Percentiles rank a stretch among this genome's conserved stretches.
phyloP scores from a whole-genome alignment of 2,888 invertebrate genomes.

The Shargacucullia verbasci region DNA sequence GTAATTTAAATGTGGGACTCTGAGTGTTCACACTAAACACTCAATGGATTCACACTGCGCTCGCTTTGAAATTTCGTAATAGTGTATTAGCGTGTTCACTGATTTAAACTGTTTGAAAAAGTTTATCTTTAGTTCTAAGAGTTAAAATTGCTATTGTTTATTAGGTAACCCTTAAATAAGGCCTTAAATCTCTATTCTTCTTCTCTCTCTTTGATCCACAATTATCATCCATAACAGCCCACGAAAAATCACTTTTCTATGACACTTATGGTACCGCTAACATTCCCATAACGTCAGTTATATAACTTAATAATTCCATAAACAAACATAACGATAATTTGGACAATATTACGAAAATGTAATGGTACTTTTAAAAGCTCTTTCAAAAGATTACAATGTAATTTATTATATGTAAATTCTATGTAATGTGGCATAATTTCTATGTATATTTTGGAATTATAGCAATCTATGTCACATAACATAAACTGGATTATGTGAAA shows the following conservation, averaged over 20 bases:
- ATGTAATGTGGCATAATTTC: conserved; percentile 2
- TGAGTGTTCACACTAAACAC: too few relatives aligned
- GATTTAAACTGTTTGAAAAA: too few relatives aligned
- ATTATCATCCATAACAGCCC: neutral
- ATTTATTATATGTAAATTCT: conserved; percentile 28
- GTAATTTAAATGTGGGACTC: too few relatives aligned
- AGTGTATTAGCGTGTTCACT: too few relatives aligned
- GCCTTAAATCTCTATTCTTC: too few relatives aligned
- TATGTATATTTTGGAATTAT: conserved; percentile 10
- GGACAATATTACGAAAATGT: conserved; percentile 38
- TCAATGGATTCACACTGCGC: too few relatives aligned
- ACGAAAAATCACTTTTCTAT: neutral
- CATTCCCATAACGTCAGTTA: conserved; percentile 30
- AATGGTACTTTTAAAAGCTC: conserved; percentile 34
- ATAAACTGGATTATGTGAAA: too few relatives aligned
- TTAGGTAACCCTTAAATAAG: too few relatives aligned
- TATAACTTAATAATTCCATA: conserved; percentile 31
- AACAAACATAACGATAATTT: conserved; percentile 43
- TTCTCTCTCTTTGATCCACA: neutral
- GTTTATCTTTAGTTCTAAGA: too few relatives aligned
- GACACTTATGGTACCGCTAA: conserved; percentile 1
- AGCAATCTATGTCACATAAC: neutral
- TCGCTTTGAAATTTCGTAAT: too few relatives aligned
- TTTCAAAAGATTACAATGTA: conserved; percentile 15
- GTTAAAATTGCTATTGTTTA: too few relatives aligned